These are phyloP conservation scores for Toxostoma redivivum DNA, from an alignment of 2,113 vertebrate species.

Conservation along the genomic window DNA sequence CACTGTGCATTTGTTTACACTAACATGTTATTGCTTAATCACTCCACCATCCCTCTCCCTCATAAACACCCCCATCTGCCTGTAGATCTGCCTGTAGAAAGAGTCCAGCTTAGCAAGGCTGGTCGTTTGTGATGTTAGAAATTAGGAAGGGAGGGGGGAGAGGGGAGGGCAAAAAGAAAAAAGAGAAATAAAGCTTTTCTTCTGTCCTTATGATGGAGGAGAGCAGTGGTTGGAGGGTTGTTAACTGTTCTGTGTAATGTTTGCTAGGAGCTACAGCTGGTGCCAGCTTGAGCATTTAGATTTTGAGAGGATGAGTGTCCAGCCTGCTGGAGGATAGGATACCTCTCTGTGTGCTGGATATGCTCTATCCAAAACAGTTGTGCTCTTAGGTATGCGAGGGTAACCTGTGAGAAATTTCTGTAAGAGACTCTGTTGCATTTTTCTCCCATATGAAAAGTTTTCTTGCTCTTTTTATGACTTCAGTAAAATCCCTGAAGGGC, in stretches of 20 bases:
- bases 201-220: not conserved
- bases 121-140: not conserved
- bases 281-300: not conserved
- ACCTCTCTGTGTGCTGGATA: not conserved
- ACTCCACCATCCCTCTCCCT: not conserved
- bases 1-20: constrained; percentile 3
- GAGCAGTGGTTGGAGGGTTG: not conserved
- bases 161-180: not conserved
- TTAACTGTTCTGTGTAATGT: not conserved
- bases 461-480: not conserved
- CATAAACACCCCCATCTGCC: not conserved
- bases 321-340: not conserved
- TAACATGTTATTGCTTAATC: not conserved
- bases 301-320: not conserved
- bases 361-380: not conserved
- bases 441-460: not conserved
- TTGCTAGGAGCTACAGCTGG: not conserved
- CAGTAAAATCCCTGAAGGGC: not conserved
- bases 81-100: not conserved
- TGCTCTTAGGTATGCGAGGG: not conserved
- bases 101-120: not conserved
- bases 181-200: not conserved
- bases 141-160: not conserved
- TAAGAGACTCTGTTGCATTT: not conserved
- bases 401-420: not conserved